Conservation (phyloP, 2,113 vertebrate species). For the Rafetus swinhoei region DNA sequence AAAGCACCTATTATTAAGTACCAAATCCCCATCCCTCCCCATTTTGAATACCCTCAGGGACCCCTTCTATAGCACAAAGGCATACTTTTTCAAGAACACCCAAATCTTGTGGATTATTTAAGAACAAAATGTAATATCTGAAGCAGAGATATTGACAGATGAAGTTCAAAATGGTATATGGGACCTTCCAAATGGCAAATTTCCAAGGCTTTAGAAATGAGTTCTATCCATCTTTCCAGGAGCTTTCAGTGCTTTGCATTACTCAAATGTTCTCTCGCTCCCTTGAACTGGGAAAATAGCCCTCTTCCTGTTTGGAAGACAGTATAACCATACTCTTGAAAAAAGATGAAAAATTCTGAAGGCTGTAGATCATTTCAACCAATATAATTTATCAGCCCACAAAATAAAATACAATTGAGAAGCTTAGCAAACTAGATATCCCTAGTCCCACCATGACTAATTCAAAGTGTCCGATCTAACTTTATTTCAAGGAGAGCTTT, state of each 20-base stretch:
- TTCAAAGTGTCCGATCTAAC: background rate
- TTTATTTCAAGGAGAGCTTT: background rate
- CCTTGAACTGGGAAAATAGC: background rate
- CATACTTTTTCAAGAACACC: background rate
- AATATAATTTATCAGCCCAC: background rate
- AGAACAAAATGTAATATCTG: slow-evolving; percentile 41
- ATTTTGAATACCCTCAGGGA: slow-evolving; percentile 7
- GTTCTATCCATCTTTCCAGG: slow-evolving; percentile 27
- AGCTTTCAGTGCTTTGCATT: slow-evolving; percentile 19
- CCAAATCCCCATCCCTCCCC: background rate
- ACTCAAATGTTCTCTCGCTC: background rate
- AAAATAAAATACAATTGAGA: slow-evolving; percentile 1
- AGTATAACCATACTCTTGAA: background rate
- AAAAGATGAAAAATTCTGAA: background rate
- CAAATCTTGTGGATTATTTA: slow-evolving; percentile 1
- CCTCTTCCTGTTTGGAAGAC: background rate
- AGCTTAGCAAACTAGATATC: background rate
- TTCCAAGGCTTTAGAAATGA: background rate
- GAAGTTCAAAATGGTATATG: slow-evolving; percentile 52
- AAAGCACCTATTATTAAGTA: background rate
- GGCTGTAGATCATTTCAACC: background rate
- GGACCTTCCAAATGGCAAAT: slow-evolving; percentile 41
- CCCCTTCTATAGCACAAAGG: background rate
- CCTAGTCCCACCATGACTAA: background rate
- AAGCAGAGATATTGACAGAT: slow-evolving; percentile 40